These are phyloP conservation scores for Drosophila mimetica DNA, from an alignment of 2,888 invertebrate genomes.

Conservation along the genomic window DNA sequence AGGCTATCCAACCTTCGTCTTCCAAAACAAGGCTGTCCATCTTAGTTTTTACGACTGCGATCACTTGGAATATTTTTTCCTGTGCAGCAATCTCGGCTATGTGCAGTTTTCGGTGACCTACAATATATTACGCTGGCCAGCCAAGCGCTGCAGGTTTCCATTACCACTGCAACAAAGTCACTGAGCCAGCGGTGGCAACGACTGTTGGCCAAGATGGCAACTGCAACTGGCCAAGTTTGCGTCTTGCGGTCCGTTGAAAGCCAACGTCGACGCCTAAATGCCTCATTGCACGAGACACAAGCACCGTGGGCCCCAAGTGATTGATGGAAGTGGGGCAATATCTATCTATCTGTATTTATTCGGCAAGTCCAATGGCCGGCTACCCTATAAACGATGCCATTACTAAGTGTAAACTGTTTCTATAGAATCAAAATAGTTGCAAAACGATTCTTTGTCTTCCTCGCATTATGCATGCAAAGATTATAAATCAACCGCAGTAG, in stretches of 20 bases:
- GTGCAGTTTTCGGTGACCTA: constrained; percentile 47
- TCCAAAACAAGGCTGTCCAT: neutral
- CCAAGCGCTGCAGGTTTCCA: constrained; percentile 80
- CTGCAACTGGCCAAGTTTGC: constrained; percentile 52
- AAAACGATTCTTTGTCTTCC: constrained; percentile 14
- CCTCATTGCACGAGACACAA: constrained; percentile 55
- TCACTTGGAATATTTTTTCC: neutral
- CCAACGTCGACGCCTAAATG: constrained; percentile 64
- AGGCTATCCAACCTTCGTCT: too few relatives aligned
- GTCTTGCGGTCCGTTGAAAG: constrained; percentile 56
- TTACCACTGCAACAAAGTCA: constrained; percentile 68
- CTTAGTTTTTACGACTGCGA: too few relatives aligned
- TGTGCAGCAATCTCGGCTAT: constrained; percentile 7
- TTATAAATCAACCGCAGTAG: constrained; percentile 20
- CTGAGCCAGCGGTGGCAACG: constrained; percentile 28
- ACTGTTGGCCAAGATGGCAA: constrained; percentile 45
- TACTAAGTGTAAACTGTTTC: constrained; percentile 2
- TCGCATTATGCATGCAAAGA: constrained; percentile 12
- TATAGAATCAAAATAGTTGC: constrained; percentile 2
- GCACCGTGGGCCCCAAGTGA: constrained; percentile 17
- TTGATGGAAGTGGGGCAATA: constrained; percentile 16
- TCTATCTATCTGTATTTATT: neutral
- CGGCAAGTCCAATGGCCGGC: constrained; percentile 6
- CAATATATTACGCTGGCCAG: constrained; percentile 80
- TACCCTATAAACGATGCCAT: constrained; percentile 11